Base-by-base conservation (phyloP, 2,113 vertebrate species). In the Paedocypris sp. region DNA sequence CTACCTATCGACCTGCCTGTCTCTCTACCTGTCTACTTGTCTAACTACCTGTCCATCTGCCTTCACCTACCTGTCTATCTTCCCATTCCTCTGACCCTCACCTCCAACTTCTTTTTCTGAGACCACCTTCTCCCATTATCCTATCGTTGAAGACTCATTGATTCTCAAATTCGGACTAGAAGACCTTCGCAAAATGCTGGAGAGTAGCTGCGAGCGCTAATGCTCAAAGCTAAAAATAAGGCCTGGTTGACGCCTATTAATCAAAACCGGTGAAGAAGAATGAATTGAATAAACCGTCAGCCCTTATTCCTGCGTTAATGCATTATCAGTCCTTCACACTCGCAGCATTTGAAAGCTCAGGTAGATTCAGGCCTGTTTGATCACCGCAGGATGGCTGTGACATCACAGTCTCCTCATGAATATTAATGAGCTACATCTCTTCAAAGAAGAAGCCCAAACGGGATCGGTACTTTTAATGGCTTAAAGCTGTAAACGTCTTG, bases 221-320 rank as follows among this genome's bases (percentile, higher is more conserved):
- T 4, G 12, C 12, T 58, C 38, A 58, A 58, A 43, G 12, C 53
- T 58, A 58, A 58, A 43, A 16, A 58, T 36, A 43, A 29, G 25
- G 19, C 39, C 26, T 58, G 23, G 32, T 33, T 43, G 46, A n/a
- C 11, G 18, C 29, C 33, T 19, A 53, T 38, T 28, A 33, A 29
- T 22, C 41, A 20, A 32, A 42, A 31, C 1, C 12, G 60, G 26
- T 53, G 38, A 36, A 6, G 49, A 26, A 6, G 19, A 20, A 20
- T 19, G 29, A 13, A 31, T n/a, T n/a, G n/a, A n/a, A n/a, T n/a
- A n/a, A n/a, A n/a, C n/a, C n/a, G n/a, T n/a, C n/a, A n/a, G n/a
- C n/a, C n/a, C n/a, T n/a, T n/a, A n/a, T n/a, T n/a, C n/a, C 35
- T 32, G 39, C 60, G 48, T 45, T 67, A 69, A 67, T 67, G 26